Percentiles rank a stretch among this genome's conserved stretches.
phyloP scores from a whole-genome alignment of 1,140 invertebrate species.

The Brachionus angularis region DNA sequence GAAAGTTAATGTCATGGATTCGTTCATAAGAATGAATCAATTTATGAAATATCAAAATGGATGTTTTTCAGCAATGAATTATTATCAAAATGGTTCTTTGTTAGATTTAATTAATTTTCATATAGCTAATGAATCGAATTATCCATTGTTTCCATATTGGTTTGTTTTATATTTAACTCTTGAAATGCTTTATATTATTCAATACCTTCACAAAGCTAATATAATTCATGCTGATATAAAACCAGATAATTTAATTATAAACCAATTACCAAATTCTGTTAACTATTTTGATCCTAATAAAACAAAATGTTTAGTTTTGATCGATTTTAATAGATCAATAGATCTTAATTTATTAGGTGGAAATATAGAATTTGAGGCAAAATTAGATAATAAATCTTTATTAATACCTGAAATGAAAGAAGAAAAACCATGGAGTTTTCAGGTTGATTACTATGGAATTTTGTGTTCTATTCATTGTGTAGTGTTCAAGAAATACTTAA shows the following conservation, averaged over 20 bases:
- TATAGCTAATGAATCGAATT: conserved; percentile 4
- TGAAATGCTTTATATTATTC: conserved; percentile 26
- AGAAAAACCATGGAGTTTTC: conserved; percentile 37
- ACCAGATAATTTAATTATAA: conserved; percentile 33
- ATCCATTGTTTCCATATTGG: conserved; percentile 27
- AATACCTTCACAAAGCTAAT: conserved; percentile 35
- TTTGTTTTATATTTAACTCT: conserved; percentile 37
- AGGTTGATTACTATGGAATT: conserved; percentile 41
- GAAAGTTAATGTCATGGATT: conserved; percentile 33
- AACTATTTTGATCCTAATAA: conserved; percentile 28
- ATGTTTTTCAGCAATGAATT: conserved; percentile 36
- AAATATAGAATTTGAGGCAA: conserved; percentile 34
- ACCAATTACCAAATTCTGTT: conserved; percentile 7
- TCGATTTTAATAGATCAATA: conserved; percentile 40
- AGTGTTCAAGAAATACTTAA: conserved; percentile 39
- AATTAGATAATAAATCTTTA: conserved; percentile 36
- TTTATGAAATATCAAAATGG: conserved; percentile 42
- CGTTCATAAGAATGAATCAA: conserved; percentile 39
- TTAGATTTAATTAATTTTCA: conserved; percentile 37
- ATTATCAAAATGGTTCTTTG: conserved; percentile 9
- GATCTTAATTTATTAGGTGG: conserved; percentile 15
- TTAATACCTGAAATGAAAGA: conserved; percentile 31
- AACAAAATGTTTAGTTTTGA: conserved; percentile 37
- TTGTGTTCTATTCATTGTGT: conserved; percentile 41
- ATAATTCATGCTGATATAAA: conserved; percentile 41